Base-by-base conservation (phyloP, 2,797 vertebrate genomes). In the Chlorospingus flavigularis region DNA sequence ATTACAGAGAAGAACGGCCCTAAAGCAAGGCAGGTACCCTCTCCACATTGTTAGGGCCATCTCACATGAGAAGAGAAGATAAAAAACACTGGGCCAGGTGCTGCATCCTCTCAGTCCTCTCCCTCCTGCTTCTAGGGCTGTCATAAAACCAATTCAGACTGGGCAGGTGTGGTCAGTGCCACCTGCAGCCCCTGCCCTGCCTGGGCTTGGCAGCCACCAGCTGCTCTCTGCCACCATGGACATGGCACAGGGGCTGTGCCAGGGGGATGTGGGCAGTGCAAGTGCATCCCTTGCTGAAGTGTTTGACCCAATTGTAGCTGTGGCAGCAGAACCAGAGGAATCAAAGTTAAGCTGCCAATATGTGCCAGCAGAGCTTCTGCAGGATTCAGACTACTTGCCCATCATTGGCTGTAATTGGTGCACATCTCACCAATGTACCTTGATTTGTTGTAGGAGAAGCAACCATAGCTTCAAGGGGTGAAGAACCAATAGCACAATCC, bases 201-300 rank as follows among this genome's bases (percentile, higher is more conserved):
- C 63, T 47, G 50, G 61, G 37, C 65, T 60, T 18, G 2, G 58
- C 40, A 84, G 57, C 57, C 68, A 33, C 19, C 74, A 70, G 66
- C 57, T 43, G 60, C 86, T 73, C 42, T 7, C 25, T 0, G 1
- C 62, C 3, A 0, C 2, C 0, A 1, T 15, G 68, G 19, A 37
- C 0, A 2, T 1, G 1, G 85, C 63, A 17, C 1, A 0, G 45
- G 17, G 7, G 51, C 40, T 75, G 26, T n/a, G 25, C 11, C 0
- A 2, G 35, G 0, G 6, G 11, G 16, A 24, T 35, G n/a, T 54
- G 50, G 58, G 28, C 30, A 48, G 5, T 65, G 35, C 9, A 65
- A 30, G 19, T 6, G 24, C 19, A 53, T 60, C 24, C 19, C 24
- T 53, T 11, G 18, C 31, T 17, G 26, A 18, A 43, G 55, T 14